Conservation (phyloP, 2,888 invertebrate species). For the Thymelicus lineola region DNA sequence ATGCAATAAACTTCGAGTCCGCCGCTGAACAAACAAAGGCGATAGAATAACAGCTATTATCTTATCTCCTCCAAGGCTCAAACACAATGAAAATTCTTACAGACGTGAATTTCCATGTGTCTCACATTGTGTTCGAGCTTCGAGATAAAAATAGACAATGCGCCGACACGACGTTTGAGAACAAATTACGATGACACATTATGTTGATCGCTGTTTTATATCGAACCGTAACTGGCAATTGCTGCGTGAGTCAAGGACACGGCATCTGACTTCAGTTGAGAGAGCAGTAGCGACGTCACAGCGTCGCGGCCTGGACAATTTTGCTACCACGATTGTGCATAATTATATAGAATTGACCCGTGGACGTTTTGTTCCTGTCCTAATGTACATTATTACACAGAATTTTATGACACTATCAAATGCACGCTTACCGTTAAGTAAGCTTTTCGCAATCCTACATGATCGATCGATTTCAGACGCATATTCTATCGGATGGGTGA, state of each 20-base stretch:
- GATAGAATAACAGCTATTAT: constrained; percentile 49
- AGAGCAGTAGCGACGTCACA: no score
- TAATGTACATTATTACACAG: no score
- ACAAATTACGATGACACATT: constrained; percentile 42
- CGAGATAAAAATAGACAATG: constrained; percentile 41
- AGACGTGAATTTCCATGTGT: constrained; percentile 54
- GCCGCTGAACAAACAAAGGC: constrained; percentile 1
- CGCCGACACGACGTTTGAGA: constrained; percentile 24
- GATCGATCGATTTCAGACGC: no score
- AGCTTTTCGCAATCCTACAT: no score
- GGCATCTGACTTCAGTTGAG: neutral
- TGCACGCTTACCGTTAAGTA: no score
- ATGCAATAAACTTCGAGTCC: constrained; percentile 17
- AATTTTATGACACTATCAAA: no score
- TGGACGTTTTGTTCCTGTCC: no score
- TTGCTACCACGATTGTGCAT: no score
- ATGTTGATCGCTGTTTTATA: constrained; percentile 5
- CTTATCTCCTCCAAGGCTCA: constrained; percentile 66
- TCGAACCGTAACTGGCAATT: neutral
- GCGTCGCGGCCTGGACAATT: no score
- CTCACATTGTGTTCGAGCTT: constrained; percentile 47
- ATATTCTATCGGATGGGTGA: no score
- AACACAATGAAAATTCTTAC: constrained; percentile 64
- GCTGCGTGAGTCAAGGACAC: neutral
- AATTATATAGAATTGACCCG: no score